Evolutionary conservation across 2,113 vertebrate genomes (phyloP).

Genomic region (Hassar affinis): DNA sequence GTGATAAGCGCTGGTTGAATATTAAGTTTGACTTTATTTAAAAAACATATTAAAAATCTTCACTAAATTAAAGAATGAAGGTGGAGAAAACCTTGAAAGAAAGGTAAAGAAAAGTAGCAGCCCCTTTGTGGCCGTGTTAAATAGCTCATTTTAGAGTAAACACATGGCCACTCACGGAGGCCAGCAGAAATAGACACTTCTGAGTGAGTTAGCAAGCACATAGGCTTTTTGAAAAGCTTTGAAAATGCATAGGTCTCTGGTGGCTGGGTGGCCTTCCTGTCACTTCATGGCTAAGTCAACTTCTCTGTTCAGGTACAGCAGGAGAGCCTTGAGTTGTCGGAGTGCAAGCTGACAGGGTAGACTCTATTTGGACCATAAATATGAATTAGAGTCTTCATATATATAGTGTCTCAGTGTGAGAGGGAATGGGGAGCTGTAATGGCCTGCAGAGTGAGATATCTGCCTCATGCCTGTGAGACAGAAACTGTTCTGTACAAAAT

Average conservation of each 20-base stretch:
- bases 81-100: slow-evolving; percentile 47
- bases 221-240: slow-evolving; percentile 42
- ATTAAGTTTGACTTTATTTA: slow-evolving; percentile 76
- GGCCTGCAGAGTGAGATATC: slow-evolving; percentile 35
- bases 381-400: slow-evolving; percentile 57
- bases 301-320: slow-evolving; percentile 46
- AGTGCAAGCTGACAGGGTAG: slow-evolving; percentile 44
- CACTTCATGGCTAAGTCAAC: slow-evolving; percentile 40
- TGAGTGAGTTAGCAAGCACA: slow-evolving; percentile 39
- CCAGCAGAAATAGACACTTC: slow-evolving; percentile 41
- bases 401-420: slow-evolving; percentile 34
- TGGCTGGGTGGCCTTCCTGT: slow-evolving; percentile 45
- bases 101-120: slow-evolving; percentile 57
- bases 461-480: slow-evolving; percentile 45
- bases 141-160: slow-evolving; percentile 51
- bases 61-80: slow-evolving; percentile 69
- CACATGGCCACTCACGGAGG: slow-evolving; percentile 36
- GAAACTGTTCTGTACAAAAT: not conserved
- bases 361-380: slow-evolving; percentile 57
- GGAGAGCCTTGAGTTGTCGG: slow-evolving; percentile 59
- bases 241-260: slow-evolving; percentile 48
- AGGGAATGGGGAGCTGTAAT: slow-evolving; percentile 8
- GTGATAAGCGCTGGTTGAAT: slow-evolving; percentile 77
- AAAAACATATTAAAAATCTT: slow-evolving; percentile 74
- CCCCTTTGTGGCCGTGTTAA: slow-evolving; percentile 57